phyloP scores from a whole-genome alignment of 2,888 invertebrate species.

The Drosophila ochracea region DNA sequence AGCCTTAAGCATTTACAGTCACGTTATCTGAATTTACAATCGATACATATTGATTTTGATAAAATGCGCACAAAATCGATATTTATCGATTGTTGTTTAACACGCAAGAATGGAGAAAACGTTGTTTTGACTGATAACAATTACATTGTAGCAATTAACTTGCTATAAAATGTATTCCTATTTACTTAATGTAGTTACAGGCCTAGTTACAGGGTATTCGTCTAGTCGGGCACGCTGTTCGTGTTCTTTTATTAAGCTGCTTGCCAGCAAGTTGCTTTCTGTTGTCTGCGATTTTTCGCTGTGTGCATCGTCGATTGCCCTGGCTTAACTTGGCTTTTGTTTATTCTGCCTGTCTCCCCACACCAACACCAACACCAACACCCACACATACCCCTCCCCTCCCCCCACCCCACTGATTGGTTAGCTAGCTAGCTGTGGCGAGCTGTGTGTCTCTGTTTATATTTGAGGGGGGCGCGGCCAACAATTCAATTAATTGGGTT shows the following conservation, averaged over 20 bases:
- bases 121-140: not conserved
- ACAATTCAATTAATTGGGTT: constrained; percentile 79
- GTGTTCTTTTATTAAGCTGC: constrained; percentile 49
- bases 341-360: constrained; percentile 10
- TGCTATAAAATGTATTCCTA: not conserved
- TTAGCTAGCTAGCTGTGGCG: not conserved
- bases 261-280: constrained; percentile 35
- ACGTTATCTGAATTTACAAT: too few relatives aligned
- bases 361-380: not conserved
- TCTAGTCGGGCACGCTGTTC: not conserved
- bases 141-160: not conserved
- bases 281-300: constrained; percentile 45
- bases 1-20: too few relatives aligned
- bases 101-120: not conserved
- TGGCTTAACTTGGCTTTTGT: constrained; percentile 66
- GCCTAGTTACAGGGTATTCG: constrained; percentile 4
- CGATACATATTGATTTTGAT: not conserved
- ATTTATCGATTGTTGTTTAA: not conserved
- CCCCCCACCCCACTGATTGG: not conserved
- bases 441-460: constrained; percentile 1
- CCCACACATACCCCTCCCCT: not conserved
- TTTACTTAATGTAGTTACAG: not conserved
- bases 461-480: constrained; percentile 43
- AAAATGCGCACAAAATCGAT: not conserved
- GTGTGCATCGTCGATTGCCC: constrained; percentile 59